These are phyloP conservation scores for Platyrinchus mystaceus DNA, from an alignment of 2,797 vertebrate species.

Conservation along the genomic window DNA sequence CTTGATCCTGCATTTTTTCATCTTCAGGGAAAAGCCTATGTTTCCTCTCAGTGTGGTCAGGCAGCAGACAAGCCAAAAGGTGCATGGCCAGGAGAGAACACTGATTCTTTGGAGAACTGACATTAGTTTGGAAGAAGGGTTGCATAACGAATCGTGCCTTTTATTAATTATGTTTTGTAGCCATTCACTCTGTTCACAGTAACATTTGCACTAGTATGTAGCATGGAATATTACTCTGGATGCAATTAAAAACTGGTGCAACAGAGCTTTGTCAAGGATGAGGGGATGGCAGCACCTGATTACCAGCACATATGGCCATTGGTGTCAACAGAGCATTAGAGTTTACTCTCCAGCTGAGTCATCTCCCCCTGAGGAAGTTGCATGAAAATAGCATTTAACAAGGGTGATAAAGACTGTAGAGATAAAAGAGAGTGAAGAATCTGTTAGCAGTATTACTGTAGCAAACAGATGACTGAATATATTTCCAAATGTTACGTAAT, in stretches of 20 bases:
- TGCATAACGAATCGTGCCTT: not conserved
- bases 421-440: constrained; percentile 28
- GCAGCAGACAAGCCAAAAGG: not conserved
- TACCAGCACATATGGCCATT: not conserved
- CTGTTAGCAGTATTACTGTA: constrained; percentile 33
- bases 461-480: constrained; percentile 36
- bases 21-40: not conserved
- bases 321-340: not conserved
- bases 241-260: not conserved
- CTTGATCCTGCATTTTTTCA: not conserved
- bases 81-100: not conserved
- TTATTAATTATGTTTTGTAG: not conserved
- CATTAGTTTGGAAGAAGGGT: not conserved
- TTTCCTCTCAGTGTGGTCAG: not conserved
- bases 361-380: constrained; percentile 29
- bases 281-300: not conserved
- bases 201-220: not conserved
- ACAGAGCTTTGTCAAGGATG: not conserved
- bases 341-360: constrained; percentile 21
- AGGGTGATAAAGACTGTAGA: constrained; percentile 4
- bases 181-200: not conserved
- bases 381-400: constrained; percentile 43
- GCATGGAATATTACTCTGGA: not conserved
- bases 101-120: not conserved
- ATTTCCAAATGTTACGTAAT: constrained; percentile 48